Percentiles rank a stretch among this genome's conserved stretches.
These are phyloP conservation scores for Dendrolimus houi DNA, from an alignment of 2,888 invertebrate genomes.

Conservation along the genomic window DNA sequence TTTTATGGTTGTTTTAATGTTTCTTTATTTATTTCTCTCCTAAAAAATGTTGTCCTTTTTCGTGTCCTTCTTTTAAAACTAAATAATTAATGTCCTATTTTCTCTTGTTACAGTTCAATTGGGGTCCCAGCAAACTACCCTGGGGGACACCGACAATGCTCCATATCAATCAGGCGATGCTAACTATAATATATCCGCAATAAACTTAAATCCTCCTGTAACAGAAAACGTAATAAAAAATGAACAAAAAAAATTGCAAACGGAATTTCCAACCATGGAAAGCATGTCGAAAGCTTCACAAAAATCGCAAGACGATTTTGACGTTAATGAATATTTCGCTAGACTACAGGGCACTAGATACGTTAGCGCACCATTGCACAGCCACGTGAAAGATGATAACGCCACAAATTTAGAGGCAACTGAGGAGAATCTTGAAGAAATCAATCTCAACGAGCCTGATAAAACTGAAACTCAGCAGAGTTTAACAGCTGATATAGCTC, in stretches of 20 bases:
- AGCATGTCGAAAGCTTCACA: conserved; percentile 35
- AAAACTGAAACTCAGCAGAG: conserved; percentile 39
- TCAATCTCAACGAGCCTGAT: conserved; percentile 52
- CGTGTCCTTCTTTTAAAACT: no score
- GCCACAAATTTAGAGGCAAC: conserved; percentile 64
- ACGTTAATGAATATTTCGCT: conserved; percentile 68
- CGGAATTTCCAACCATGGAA: conserved; percentile 2
- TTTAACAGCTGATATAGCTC: conserved; percentile 65
- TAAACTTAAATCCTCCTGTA: conserved; percentile 9
- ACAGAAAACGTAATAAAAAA: neutral
- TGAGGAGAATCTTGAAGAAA: conserved; percentile 61
- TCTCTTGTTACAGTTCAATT: conserved; percentile 52
- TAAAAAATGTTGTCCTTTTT: no score
- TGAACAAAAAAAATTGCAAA: neutral
- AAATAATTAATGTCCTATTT: no score
- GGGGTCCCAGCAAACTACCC: conserved; percentile 30
- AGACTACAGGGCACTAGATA: conserved; percentile 62
- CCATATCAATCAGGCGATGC: conserved; percentile 34
- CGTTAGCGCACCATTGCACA: conserved; percentile 57
- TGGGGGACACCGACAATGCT: conserved; percentile 36
- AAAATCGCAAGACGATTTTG: conserved; percentile 61
- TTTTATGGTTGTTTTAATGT: no score
- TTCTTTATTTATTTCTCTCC: no score
- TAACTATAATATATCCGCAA: conserved; percentile 22
- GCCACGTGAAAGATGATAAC: conserved; percentile 57